Percentiles rank a stretch among this genome's conserved stretches.
These are phyloP conservation scores for Scleropages formosus DNA, from an alignment of 2,797 vertebrate genomes.

Conservation along the genomic window DNA sequence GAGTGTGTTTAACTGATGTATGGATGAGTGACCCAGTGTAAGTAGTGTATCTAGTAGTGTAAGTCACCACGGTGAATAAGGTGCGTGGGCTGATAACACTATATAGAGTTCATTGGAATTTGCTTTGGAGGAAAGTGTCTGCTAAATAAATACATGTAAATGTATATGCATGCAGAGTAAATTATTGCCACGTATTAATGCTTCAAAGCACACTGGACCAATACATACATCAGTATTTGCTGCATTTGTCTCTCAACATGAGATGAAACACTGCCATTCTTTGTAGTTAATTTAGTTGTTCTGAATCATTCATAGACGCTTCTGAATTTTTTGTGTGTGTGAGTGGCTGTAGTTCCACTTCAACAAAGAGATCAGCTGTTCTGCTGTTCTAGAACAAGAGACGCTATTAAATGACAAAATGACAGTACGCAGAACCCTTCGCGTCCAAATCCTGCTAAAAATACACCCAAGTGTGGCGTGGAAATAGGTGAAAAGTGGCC, in stretches of 20 bases:
- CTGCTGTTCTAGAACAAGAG: neutral
- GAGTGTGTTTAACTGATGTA: too few species aligned
- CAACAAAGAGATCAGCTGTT: neutral
- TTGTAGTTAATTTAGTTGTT: neutral
- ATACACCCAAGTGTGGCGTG: neutral
- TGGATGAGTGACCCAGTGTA: too few species aligned
- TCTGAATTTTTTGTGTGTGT: neutral
- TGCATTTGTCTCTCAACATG: neutral
- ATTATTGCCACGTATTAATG: neutral
- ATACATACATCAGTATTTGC: neutral
- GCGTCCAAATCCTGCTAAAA: neutral
- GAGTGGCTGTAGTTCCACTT: neutral
- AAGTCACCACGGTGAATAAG: too few species aligned
- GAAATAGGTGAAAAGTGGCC: neutral
- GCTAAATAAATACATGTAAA: neutral
- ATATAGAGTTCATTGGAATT: too few species aligned
- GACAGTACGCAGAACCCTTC: slow-evolving; percentile 2
- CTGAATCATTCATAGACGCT: neutral
- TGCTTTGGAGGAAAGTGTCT: too few species aligned
- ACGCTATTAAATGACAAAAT: neutral
- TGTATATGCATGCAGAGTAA: neutral
- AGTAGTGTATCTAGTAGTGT: too few species aligned
- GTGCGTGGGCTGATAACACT: too few species aligned
- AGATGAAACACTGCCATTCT: neutral
- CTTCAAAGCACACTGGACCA: neutral